These are phyloP conservation scores for Zosterops borbonicus DNA, from an alignment of 2,113 vertebrate species.

Conservation along the genomic window DNA sequence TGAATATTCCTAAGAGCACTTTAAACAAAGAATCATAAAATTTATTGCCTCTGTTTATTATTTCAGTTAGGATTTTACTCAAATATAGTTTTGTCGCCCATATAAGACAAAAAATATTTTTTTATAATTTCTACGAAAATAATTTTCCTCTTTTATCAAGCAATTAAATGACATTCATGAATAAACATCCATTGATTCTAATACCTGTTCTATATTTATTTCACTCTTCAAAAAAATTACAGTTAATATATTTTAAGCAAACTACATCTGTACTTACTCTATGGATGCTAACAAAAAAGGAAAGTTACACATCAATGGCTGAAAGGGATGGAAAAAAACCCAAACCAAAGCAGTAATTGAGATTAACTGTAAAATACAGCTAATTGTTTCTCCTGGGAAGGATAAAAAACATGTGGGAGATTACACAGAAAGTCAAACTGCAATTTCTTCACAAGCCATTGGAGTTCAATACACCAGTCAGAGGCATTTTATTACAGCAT, in stretches of 20 bases:
- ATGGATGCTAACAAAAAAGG: background rate
- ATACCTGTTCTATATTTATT: background rate
- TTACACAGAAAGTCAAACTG: background rate
- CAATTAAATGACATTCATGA: background rate
- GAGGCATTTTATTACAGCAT: background rate
- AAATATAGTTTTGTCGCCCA: background rate
- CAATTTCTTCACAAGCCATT: background rate
- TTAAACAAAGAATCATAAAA: background rate
- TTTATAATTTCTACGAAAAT: background rate
- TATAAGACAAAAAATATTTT: background rate
- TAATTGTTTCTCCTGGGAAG: background rate
- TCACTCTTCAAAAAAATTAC: background rate
- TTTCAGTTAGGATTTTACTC: background rate
- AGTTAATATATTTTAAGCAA: background rate
- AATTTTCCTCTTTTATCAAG: background rate
- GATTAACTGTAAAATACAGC: conserved; percentile 25
- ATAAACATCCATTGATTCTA: background rate
- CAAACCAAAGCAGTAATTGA: background rate
- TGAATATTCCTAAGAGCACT: background rate
- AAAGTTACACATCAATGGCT: background rate
- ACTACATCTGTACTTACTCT: background rate
- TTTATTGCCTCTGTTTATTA: background rate
- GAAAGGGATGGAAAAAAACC: background rate
- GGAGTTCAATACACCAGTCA: background rate
- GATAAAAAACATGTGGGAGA: background rate